These are phyloP conservation scores for Ciconia maguari DNA, from an alignment of 2,113 vertebrate species.

Conservation along the genomic window DNA sequence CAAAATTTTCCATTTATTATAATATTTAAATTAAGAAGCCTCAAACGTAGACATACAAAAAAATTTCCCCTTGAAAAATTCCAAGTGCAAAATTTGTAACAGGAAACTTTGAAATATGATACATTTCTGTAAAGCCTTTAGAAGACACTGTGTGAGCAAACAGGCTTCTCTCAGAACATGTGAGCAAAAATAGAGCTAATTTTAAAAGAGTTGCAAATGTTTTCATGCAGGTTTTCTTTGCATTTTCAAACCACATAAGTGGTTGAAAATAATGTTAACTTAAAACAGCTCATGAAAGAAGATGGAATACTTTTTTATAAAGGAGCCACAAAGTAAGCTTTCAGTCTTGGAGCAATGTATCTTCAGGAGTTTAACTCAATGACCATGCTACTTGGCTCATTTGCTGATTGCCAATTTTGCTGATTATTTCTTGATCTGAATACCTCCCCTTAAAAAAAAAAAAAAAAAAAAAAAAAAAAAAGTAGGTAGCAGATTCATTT, in stretches of 20 bases:
- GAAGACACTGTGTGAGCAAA: not conserved
- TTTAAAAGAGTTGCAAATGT: not conserved
- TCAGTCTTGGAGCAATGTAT: not conserved
- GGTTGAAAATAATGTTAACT: not conserved
- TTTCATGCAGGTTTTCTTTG: not conserved
- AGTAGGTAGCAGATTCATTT: not conserved
- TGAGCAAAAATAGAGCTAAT: not conserved
- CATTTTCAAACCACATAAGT: not conserved
- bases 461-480: not conserved
- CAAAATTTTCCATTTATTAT: not conserved
- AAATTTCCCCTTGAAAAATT: not conserved
- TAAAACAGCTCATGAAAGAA: not conserved
- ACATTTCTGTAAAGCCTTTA: not conserved
- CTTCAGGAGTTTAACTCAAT: not conserved
- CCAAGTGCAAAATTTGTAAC: not conserved
- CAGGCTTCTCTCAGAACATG: not conserved
- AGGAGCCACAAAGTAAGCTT: not conserved
- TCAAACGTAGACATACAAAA: not conserved
- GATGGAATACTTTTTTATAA: not conserved
- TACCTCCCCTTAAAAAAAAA: not conserved
- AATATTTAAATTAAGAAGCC: not conserved
- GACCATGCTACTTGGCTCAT: not conserved
- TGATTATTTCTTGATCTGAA: conserved; percentile 16
- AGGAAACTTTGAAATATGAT: not conserved
- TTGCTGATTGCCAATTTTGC: not conserved